Evolutionary conservation across 2,888 invertebrate genomes (phyloP).

Genomic region (Philereme transversata): DNA sequence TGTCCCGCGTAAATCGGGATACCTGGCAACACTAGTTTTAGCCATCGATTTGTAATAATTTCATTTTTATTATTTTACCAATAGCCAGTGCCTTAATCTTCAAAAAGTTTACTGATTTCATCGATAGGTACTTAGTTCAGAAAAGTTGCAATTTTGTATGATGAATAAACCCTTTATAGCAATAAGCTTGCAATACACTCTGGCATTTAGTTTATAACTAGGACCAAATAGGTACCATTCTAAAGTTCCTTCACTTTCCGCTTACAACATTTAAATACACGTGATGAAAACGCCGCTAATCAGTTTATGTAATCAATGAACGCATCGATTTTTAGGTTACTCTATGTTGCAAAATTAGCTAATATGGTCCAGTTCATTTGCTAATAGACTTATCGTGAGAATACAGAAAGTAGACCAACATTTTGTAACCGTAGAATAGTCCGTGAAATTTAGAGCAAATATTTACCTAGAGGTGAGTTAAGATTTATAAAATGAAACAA

Average conservation of each 20-base stretch:
- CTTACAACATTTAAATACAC: slow-evolving; percentile 40
- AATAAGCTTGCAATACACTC: slow-evolving; percentile 1
- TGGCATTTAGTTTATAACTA: slow-evolving; percentile 4
- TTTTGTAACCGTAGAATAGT: not conserved
- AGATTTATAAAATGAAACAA: not conserved
- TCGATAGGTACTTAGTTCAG: not conserved
- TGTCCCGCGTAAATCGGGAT: too few relatives aligned
- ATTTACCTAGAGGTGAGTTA: not conserved
- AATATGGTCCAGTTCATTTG: slow-evolving; percentile 22
- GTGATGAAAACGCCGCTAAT: slow-evolving; percentile 52
- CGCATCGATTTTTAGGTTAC: slow-evolving; percentile 41
- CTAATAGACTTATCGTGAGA: slow-evolving; percentile 29
- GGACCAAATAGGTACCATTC: slow-evolving; percentile 4
- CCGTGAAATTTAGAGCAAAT: too few relatives aligned
- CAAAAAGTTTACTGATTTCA: too few relatives aligned
- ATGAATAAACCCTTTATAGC: not conserved
- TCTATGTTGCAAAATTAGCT: slow-evolving; percentile 35
- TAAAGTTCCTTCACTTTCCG: slow-evolving; percentile 6
- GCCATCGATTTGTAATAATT: too few relatives aligned
- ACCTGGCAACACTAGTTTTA: too few relatives aligned
- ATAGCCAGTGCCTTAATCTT: too few relatives aligned
- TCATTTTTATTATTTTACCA: too few relatives aligned
- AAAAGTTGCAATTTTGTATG: not conserved
- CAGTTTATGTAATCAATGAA: slow-evolving; percentile 50
- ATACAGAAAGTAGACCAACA: slow-evolving; percentile 1